Conservation (phyloP, 2,888 invertebrate species). For the Pogonocherus hispidulus region DNA sequence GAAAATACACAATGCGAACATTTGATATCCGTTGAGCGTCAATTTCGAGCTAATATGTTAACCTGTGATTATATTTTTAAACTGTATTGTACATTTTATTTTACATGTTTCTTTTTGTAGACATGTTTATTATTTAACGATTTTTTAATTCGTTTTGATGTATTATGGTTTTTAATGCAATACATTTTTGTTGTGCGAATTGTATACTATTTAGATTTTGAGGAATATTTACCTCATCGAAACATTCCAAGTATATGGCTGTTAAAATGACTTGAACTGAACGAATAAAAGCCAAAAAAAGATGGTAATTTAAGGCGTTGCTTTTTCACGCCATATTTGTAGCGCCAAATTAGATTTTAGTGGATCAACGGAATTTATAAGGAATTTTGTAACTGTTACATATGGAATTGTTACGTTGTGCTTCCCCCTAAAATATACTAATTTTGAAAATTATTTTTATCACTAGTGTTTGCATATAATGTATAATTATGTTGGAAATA, state of each 20-base stretch:
- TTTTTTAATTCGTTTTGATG: constrained; percentile 12
- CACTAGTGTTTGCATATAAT: constrained; percentile 42
- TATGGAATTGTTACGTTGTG: constrained; percentile 46
- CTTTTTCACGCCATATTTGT: constrained; percentile 30
- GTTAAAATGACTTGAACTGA: constrained; percentile 43
- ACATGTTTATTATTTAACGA: constrained; percentile 21
- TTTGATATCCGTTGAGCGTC: constrained; percentile 55
- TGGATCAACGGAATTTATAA: constrained; percentile 38
- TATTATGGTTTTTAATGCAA: not conserved
- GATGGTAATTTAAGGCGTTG: constrained; percentile 20
- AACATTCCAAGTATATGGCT: constrained; percentile 47
- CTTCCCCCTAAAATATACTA: constrained; percentile 41
- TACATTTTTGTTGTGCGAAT: constrained; percentile 11
- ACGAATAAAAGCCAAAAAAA: constrained; percentile 39
- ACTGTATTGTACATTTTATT: constrained; percentile 28
- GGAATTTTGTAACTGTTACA: constrained; percentile 41
- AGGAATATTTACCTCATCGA: constrained; percentile 24
- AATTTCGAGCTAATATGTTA: constrained; percentile 50
- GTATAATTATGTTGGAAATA: constrained; percentile 42
- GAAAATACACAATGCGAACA: constrained; percentile 68
- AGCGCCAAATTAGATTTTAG: constrained; percentile 48
- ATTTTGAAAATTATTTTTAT: constrained; percentile 43
- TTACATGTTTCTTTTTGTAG: constrained; percentile 28
- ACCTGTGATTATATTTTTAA: constrained; percentile 45
- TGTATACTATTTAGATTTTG: constrained; percentile 13